Evolutionary conservation across 2,888 invertebrate species (phyloP).

Genomic region (Chromoteleia sp.): DNA sequence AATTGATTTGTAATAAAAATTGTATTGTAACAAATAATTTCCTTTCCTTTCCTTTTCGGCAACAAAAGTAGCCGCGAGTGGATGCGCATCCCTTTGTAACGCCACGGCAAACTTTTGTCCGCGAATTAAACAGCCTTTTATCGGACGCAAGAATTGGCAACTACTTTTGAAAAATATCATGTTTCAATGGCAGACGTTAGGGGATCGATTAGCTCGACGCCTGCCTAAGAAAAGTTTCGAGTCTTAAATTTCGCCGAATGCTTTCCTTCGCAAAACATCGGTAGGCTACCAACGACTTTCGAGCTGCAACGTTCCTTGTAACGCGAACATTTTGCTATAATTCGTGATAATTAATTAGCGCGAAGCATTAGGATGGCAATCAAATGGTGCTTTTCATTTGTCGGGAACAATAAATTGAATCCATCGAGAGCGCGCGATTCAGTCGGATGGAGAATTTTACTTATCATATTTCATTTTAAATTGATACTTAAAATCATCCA

Average conservation of each 20-base stretch:
- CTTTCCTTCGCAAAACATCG: slow-evolving; percentile 16
- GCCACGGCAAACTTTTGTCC: slow-evolving; percentile 12
- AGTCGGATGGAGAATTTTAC: slow-evolving; percentile 25
- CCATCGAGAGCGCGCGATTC: neutral
- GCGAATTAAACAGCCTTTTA: slow-evolving; percentile 43
- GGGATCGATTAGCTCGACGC: slow-evolving; percentile 61
- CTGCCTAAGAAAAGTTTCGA: slow-evolving; percentile 31
- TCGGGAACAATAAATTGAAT: slow-evolving; percentile 6
- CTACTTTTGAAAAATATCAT: slow-evolving; percentile 63
- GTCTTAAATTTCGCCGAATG: slow-evolving; percentile 42
- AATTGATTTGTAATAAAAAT: slow-evolving; percentile 31
- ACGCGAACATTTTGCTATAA: too few relatives aligned
- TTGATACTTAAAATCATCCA: slow-evolving; percentile 34
- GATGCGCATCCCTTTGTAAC: slow-evolving; percentile 11
- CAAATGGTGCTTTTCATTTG: neutral
- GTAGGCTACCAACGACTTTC: neutral
- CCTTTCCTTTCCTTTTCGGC: neutral
- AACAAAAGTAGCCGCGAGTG: slow-evolving; percentile 5
- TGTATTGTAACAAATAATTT: neutral
- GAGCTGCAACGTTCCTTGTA: too few relatives aligned
- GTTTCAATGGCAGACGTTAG: slow-evolving; percentile 58
- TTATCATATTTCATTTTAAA: slow-evolving; percentile 39
- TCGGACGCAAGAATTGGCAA: slow-evolving; percentile 52
- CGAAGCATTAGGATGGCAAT: neutral
- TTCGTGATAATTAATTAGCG: slow-evolving; percentile 7